Evolutionary conservation across 2,797 vertebrate species (phyloP).

Genomic region (Meriones psammophilus): DNA sequence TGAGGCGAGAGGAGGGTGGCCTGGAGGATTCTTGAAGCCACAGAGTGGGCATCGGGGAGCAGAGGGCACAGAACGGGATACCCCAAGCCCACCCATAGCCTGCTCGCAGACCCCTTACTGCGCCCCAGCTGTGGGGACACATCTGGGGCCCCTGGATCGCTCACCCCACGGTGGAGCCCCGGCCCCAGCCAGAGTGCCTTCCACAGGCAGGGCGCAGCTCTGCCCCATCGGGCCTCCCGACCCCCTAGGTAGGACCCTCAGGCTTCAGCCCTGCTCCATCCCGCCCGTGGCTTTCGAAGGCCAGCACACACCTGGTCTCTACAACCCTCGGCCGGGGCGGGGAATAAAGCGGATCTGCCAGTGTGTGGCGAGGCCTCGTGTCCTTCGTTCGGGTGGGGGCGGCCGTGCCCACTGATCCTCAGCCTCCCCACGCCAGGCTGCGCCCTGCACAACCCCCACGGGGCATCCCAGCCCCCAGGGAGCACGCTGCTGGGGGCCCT

Average conservation of each 20-base stretch:
- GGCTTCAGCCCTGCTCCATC: background rate
- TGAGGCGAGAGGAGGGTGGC: background rate
- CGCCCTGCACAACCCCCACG: background rate
- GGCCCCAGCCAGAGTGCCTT: constrained; percentile 5
- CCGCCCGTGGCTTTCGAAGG: background rate
- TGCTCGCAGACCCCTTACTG: background rate
- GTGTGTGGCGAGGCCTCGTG: background rate
- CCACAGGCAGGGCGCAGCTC: background rate
- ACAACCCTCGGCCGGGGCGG: background rate
- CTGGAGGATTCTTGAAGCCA: background rate
- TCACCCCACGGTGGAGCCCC: background rate
- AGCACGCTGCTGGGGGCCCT: background rate
- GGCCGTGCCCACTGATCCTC: background rate
- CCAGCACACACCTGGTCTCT: background rate
- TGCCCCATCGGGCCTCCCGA: constrained; percentile 10
- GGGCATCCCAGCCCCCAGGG: background rate
- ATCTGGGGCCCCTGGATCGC: background rate
- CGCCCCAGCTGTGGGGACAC: background rate
- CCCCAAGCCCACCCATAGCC: background rate
- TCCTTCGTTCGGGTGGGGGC: background rate
- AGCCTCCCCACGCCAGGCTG: background rate
- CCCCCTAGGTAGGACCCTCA: no score
- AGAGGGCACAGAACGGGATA: no score
- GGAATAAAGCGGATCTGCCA: background rate
- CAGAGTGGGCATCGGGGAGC: background rate